A percentile compares a stretch with the other conserved stretches of the same genome.
phyloP scores from a whole-genome alignment of 2,113 vertebrate species.

The Tretioscincus oriximinensis region DNA sequence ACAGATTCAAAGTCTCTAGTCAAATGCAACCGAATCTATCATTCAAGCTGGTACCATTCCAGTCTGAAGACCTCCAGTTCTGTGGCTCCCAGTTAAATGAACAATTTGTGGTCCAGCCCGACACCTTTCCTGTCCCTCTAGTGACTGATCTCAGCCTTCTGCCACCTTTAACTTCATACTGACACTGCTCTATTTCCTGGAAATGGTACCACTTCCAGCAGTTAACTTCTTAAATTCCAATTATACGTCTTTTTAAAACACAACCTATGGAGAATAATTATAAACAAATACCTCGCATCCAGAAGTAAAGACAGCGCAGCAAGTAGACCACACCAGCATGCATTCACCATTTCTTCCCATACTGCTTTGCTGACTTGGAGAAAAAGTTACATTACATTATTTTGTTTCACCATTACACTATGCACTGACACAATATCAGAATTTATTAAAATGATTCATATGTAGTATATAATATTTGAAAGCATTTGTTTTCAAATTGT shows the following conservation, averaged over 20 bases:
- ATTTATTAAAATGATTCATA: not conserved
- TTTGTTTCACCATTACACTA: not conserved
- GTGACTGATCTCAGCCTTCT: too few species aligned
- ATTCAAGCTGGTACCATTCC: too few species aligned
- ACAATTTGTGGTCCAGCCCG: not conserved
- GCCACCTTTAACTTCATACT: too few species aligned
- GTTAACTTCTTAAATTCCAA: fast-evolving
- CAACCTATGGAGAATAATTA: slow-evolving; percentile 21
- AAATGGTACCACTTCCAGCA: not conserved
- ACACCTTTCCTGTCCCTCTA: too few species aligned
- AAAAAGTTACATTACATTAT: slow-evolving; percentile 22
- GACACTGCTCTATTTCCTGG: not conserved
- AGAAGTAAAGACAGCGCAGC: slow-evolving; percentile 94
- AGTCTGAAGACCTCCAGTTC: too few species aligned
- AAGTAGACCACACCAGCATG: slow-evolving; percentile 96
- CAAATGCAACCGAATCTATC: too few species aligned
- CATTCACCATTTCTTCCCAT: slow-evolving; percentile 98
- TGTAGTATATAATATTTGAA: too few species aligned
- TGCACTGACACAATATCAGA: not conserved
- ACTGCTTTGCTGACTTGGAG: slow-evolving; percentile 86
- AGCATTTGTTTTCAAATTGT: too few species aligned
- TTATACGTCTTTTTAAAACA: slow-evolving; percentile 17
- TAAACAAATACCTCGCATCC: slow-evolving; percentile 88
- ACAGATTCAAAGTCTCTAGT: too few species aligned
- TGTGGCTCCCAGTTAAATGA: too few species aligned